phyloP scores from a whole-genome alignment of 2,113 vertebrate species.

The Anguilla japonica region DNA sequence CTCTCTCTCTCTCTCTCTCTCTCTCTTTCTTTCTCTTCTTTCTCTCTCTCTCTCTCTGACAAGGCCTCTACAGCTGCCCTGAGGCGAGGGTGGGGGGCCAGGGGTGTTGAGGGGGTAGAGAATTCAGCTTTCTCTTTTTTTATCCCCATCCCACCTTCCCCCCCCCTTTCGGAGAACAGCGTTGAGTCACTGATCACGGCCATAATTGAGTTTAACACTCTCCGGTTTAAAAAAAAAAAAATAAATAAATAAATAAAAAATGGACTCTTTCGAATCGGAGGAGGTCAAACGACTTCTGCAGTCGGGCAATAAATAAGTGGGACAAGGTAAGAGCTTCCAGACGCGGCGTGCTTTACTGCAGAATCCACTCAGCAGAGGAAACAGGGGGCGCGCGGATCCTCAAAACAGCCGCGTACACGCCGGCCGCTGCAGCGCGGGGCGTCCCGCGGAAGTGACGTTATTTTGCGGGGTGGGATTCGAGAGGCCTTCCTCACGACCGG shows the following conservation, averaged over 20 bases:
- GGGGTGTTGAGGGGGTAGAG: not conserved
- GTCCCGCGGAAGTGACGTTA: not conserved
- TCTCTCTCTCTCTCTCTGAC: too few species aligned
- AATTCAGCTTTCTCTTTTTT: not conserved
- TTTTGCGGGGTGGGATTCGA: not conserved
- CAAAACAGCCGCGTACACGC: slow-evolving; percentile 16
- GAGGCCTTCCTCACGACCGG: not conserved
- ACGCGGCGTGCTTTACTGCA: slow-evolving; percentile 24
- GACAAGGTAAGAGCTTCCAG: slow-evolving; percentile 32
- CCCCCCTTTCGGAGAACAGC: slow-evolving; percentile 14
- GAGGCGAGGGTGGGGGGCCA: not conserved
- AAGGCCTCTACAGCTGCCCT: not conserved
- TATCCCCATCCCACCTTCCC: not conserved
- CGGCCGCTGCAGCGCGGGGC: not conserved
- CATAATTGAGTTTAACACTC: slow-evolving; percentile 45
- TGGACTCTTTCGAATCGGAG: slow-evolving; percentile 27
- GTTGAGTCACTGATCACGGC: slow-evolving; percentile 27
- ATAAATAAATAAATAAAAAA: slow-evolving; percentile 20
- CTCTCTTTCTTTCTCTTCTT: too few species aligned
- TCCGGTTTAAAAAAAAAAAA: not conserved
- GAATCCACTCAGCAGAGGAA: slow-evolving; percentile 31
- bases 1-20: too few species aligned
- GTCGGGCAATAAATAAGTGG: slow-evolving; percentile 38
- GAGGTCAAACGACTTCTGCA: slow-evolving; percentile 39
- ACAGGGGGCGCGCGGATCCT: slow-evolving; percentile 27